Evolutionary conservation across 2,888 invertebrate species (phyloP).

Genomic region (Tetramorium bicarinatum): DNA sequence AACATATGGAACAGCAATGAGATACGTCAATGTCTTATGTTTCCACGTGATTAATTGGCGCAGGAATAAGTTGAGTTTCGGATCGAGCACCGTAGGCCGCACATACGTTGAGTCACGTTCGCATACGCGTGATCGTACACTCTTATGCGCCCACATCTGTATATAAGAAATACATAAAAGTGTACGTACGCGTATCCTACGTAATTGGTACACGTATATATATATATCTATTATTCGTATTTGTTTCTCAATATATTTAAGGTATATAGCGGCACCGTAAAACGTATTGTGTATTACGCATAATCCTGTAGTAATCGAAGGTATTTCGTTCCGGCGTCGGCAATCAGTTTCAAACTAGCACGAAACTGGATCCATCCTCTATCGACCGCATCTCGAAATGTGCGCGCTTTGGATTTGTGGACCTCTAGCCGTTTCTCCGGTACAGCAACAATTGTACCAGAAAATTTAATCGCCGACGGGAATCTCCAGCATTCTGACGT

Average conservation of each 20-base stretch:
- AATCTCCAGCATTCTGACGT: conserved; percentile 32
- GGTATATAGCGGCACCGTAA: conserved; percentile 73
- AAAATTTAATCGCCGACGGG: conserved; percentile 3
- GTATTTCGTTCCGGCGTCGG: conserved; percentile 84
- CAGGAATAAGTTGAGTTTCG: conserved; percentile 55
- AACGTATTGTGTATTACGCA: conserved; percentile 75
- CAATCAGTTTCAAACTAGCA: conserved; percentile 84
- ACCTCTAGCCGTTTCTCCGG: conserved; percentile 3
- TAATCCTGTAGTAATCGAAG: conserved; percentile 83
- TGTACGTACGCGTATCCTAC: conserved; percentile 69
- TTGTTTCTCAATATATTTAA: conserved; percentile 72
- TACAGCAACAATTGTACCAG: conserved; percentile 5
- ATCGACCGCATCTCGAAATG: conserved; percentile 19
- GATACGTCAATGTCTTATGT: neutral
- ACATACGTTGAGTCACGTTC: conserved; percentile 82
- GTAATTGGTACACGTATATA: conserved; percentile 66
- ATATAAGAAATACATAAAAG: conserved; percentile 63
- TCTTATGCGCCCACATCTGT: conserved; percentile 25
- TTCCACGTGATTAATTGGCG: neutral
- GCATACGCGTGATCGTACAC: conserved; percentile 70
- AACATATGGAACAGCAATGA: neutral
- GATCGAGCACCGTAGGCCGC: conserved; percentile 82
- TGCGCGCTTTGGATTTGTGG: neutral
- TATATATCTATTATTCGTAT: conserved; percentile 63
- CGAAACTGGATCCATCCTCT: conserved; percentile 68